Percentiles rank a stretch among this genome's conserved stretches.
These are phyloP conservation scores for Brienomyrus longianalis DNA, from an alignment of 2,113 vertebrate genomes.

Conservation along the genomic window DNA sequence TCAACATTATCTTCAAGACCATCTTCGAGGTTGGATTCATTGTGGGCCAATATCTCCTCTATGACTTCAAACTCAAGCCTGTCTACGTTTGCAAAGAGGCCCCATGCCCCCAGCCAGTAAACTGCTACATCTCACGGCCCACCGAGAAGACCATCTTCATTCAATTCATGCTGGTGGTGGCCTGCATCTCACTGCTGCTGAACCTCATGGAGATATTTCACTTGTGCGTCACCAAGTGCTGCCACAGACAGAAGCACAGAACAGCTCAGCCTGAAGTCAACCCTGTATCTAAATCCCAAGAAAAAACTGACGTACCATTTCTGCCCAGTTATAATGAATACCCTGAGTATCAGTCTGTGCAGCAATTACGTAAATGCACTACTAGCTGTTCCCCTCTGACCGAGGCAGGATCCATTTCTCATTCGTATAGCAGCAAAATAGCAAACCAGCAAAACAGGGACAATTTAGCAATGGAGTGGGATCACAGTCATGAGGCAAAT, in stretches of 20 bases:
- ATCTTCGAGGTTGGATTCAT: constrained; percentile 78
- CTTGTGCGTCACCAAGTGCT: constrained; percentile 68
- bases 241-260: constrained; percentile 45
- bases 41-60: constrained; percentile 70
- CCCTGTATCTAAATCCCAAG: constrained; percentile 30
- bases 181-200: constrained; percentile 72
- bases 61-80: constrained; percentile 73
- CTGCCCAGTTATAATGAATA: constrained; percentile 57
- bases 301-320: constrained; percentile 34
- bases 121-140: constrained; percentile 79
- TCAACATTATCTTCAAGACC: constrained; percentile 73
- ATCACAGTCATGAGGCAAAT: constrained; percentile 51
- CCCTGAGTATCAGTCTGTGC: constrained; percentile 38
- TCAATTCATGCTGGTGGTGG: constrained; percentile 75
- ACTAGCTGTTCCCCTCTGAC: constrained; percentile 51
- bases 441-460: constrained; percentile 65
- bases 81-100: constrained; percentile 69
- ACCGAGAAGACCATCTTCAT: constrained; percentile 83
- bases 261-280: background rate
- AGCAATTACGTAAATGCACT: constrained; percentile 43
- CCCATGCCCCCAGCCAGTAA: constrained; percentile 72
- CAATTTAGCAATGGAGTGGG: constrained; percentile 59
- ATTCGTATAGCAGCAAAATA: constrained; percentile 53
- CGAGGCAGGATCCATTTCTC: constrained; percentile 45
- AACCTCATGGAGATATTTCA: constrained; percentile 75